Percentiles rank a stretch among this genome's conserved stretches.
These are phyloP conservation scores for Pluvialis apricaria DNA, from an alignment of 2,113 vertebrate genomes.

Conservation along the genomic window DNA sequence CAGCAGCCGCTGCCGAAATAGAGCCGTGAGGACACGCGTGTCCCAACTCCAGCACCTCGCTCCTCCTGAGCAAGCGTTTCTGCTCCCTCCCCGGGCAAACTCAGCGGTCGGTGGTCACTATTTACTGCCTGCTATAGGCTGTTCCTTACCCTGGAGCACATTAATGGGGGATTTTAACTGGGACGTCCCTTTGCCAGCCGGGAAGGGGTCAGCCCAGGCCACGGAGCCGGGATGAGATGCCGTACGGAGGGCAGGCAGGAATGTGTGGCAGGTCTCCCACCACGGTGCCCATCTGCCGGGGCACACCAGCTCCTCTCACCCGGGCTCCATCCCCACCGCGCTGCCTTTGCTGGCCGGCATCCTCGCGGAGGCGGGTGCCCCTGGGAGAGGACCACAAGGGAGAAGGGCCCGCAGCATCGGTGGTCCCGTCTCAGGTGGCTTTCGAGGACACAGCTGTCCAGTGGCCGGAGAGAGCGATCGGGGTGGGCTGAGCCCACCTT, in stretches of 20 bases:
- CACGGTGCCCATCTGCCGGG: neutral
- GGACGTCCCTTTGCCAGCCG: accelerated
- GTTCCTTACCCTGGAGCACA: neutral
- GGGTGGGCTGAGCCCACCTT: neutral
- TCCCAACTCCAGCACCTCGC: neutral
- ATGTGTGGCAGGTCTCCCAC: neutral
- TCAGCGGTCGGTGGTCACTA: accelerated
- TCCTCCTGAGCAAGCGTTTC: neutral
- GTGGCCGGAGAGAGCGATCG: too few relatives aligned
- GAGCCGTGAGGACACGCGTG: accelerated
- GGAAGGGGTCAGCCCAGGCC: neutral
- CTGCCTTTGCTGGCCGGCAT: accelerated
- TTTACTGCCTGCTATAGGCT: neutral
- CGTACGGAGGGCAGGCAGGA: accelerated
- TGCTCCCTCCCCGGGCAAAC: neutral
- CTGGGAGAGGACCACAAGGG: too few relatives aligned
- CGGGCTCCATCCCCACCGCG: neutral
- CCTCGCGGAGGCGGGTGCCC: accelerated
- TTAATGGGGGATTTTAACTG: neutral
- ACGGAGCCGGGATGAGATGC: accelerated
- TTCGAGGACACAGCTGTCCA: neutral
- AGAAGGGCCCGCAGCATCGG: neutral
- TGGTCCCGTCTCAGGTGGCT: too few relatives aligned
- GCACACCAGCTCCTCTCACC: neutral
- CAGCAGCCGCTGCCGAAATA: neutral